Conservation (phyloP, 2,113 vertebrate genomes). For the Dissostichus mawsoni region DNA sequence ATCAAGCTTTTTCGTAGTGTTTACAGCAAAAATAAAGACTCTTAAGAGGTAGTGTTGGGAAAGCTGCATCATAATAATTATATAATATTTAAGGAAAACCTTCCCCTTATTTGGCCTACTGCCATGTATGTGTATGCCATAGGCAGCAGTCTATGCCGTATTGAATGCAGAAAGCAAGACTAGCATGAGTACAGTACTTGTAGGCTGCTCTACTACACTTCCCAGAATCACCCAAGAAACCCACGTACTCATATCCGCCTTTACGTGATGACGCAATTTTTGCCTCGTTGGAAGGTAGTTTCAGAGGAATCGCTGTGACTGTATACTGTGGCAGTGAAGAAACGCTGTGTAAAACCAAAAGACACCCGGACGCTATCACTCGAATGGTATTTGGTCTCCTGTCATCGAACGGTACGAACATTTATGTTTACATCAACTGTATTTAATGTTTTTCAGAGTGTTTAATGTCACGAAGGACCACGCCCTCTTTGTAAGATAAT, state of each 20-base stretch:
- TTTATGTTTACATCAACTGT: accelerated
- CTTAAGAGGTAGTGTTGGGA: too few species aligned
- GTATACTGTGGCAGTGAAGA: constrained; percentile 10
- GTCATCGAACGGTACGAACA: constrained; percentile 65
- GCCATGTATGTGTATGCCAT: too few species aligned
- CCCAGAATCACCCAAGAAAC: constrained; percentile 56
- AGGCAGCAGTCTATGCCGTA: too few species aligned
- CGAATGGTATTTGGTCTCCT: constrained; percentile 36
- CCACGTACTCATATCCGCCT: constrained; percentile 30
- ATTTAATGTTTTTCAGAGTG: neutral
- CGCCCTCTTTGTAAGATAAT: constrained; percentile 31
- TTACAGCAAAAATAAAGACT: too few species aligned
- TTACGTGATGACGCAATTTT: constrained; percentile 83
- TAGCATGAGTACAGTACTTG: neutral
- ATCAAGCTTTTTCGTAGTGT: neutral
- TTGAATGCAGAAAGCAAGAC: too few species aligned
- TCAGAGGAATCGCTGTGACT: constrained; percentile 66
- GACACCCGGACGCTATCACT: constrained; percentile 25
- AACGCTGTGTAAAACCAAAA: constrained; percentile 2
- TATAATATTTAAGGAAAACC: too few species aligned
- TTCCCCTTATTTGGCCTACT: too few species aligned
- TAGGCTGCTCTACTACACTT: constrained; percentile 61
- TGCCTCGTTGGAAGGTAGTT: constrained; percentile 87
- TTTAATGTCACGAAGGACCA: constrained; percentile 35
- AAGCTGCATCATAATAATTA: too few species aligned